Evolutionary conservation across 2,113 vertebrate genomes (phyloP).

Genomic region (Ondatra zibethicus): DNA sequence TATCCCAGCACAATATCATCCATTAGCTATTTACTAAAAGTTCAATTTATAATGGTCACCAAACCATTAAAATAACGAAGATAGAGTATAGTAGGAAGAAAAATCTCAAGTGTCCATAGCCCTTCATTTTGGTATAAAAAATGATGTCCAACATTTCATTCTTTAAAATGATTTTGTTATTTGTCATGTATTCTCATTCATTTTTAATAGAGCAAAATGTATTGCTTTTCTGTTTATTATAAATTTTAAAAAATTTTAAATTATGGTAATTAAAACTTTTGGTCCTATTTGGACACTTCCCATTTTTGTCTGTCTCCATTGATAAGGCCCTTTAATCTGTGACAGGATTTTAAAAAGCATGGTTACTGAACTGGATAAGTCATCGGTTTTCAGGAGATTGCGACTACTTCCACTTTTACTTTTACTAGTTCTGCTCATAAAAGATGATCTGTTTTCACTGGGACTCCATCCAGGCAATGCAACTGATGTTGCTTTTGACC

Average conservation of each 20-base stretch:
- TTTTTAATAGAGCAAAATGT: conserved; percentile 32
- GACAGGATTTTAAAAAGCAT: conserved; percentile 64
- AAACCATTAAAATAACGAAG: conserved; percentile 39
- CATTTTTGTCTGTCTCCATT: not conserved
- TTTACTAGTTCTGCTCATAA: conserved; percentile 97
- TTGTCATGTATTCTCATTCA: conserved; percentile 13
- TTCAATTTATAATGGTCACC: conserved; percentile 2
- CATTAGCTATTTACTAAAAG: not conserved
- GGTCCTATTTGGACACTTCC: not conserved
- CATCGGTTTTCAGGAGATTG: conserved; percentile 96
- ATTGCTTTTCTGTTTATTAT: not conserved
- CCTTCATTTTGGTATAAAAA: not conserved
- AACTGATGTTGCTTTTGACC: conserved; percentile 95
- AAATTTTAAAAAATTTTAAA: conserved; percentile 50
- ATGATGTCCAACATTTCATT: not conserved
- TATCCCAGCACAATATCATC: not conserved
- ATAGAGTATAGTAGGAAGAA: not conserved
- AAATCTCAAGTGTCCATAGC: not conserved
- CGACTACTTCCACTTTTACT: conserved; percentile 94
- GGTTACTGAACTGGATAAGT: conserved; percentile 96
- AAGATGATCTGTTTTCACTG: conserved; percentile 96
- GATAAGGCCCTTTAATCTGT: conserved; percentile 4
- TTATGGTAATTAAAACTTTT: conserved; percentile 41
- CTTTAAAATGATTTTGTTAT: conserved; percentile 34
- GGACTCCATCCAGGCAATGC: conserved; percentile 97